Base-by-base conservation (phyloP, 2,797 vertebrate species). In the Enteromius thamalakanensis region DNA sequence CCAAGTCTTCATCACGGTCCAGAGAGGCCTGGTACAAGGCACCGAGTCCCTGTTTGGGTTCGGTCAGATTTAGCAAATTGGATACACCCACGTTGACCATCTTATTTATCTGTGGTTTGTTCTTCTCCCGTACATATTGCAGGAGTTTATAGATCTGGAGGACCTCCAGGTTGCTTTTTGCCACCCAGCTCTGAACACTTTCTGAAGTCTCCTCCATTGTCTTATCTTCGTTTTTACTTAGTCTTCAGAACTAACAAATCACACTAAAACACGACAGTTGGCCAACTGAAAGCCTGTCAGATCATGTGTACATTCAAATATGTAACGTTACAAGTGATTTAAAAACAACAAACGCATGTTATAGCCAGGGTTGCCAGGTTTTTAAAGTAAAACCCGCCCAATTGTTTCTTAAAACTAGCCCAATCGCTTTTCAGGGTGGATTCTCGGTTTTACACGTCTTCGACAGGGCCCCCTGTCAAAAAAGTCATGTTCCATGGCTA, bases 81-180 rank as follows among this genome's bases (percentile, higher is more conserved):
- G 91, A 91, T 11, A 95, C 90, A 3, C 96, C 96, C 15, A 94
- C 87, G 58, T 55, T 86, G 75, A 87, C 83, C 82, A 97, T 84
- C 76, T 95, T 96, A 86, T 94, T 89, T 58, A 96, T 94, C 87
- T 95, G 92, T 10, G 90, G 88, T 88, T 89, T 95, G 88, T 95
- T 91, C 87, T 92, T 91, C 80, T 93, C 75, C 0, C 91, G 91
- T 49, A 96, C 91, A 3, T 91, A 95, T 55, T 96, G 96, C 80
- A 97, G 93, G 80, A 96, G 90, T 90, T 93, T 96, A 87, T 95
- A 96, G 81, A 95, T 91, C 87, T 96, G 95, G 79, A 96, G 89
- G 34, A 92, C 89, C 85, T 93, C 90, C 76, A 96, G 93, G 40
- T 94, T 94, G 29, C 86, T 91, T 81, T 95, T 91, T n/a, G 92